A percentile compares a stretch with the other conserved stretches of the same genome.
phyloP scores from a whole-genome alignment of 1,140 invertebrate species.

The Cheumatopsyche charites region DNA sequence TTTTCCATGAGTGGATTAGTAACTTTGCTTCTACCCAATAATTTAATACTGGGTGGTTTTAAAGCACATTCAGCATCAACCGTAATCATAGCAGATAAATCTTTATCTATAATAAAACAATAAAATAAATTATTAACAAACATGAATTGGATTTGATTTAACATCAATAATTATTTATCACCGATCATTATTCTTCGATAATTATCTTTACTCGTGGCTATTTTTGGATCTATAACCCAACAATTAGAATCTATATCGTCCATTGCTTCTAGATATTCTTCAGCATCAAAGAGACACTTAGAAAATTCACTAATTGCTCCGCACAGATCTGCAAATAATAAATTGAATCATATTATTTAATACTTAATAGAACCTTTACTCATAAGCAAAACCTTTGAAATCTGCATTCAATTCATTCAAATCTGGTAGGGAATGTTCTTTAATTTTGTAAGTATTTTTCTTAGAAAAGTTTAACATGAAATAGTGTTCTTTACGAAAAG shows the following conservation, averaged over 20 bases:
- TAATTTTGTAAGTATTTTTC: background rate
- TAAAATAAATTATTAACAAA: background rate
- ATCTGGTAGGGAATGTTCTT: conserved; percentile 29
- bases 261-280: conserved; percentile 41
- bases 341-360: background rate
- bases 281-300: conserved; percentile 20
- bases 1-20: conserved; percentile 24
- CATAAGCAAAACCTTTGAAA: conserved; percentile 15
- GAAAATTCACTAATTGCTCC: conserved; percentile 28
- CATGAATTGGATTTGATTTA: background rate
- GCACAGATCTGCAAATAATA: conserved; percentile 22
- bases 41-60: conserved; percentile 31
- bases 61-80: conserved; percentile 21
- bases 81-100: conserved; percentile 33
- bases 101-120: conserved; percentile 33
- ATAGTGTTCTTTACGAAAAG: background rate
- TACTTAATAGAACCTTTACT: background rate
- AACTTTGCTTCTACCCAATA: conserved; percentile 35
- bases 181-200: conserved; percentile 43
- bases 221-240: conserved; percentile 44
- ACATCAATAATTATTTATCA: conserved; percentile 20
- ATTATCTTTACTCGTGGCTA: conserved; percentile 40
- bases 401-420: background rate
- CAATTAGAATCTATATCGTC: conserved; percentile 37
- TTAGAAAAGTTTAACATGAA: background rate